These are phyloP conservation scores for Caerostris extrusa DNA, from an alignment of 1,140 invertebrate genomes.

Conservation along the genomic window DNA sequence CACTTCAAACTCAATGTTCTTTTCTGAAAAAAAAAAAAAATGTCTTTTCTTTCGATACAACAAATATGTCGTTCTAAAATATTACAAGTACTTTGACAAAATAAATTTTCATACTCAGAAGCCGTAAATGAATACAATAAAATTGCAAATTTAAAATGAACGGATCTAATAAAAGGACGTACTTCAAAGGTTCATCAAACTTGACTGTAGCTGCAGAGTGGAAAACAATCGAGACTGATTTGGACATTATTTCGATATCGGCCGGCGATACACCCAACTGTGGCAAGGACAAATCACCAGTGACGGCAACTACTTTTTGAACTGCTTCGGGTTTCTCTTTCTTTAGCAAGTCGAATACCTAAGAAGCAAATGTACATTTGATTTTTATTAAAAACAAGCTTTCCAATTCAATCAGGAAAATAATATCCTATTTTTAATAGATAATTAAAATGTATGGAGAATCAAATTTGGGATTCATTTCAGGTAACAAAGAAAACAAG, in stretches of 20 bases:
- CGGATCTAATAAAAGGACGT: constrained; percentile 55
- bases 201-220: constrained; percentile 99
- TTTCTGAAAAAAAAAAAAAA: too few species aligned
- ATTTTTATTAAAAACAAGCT: too few species aligned
- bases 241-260: constrained; percentile 88
- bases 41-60: too few species aligned
- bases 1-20: too few species aligned
- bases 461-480: too few species aligned
- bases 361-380: constrained; percentile 75
- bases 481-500: too few species aligned
- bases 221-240: constrained; percentile 94
- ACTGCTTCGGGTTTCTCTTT: constrained; percentile 87
- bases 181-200: constrained; percentile 97
- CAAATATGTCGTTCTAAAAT: too few species aligned
- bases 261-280: constrained; percentile 91
- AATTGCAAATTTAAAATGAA: neutral
- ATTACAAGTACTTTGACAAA: too few species aligned
- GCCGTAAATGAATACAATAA: neutral
- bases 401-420: too few species aligned
- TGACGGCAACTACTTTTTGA: constrained; percentile 92
- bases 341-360: constrained; percentile 91
- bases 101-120: too few species aligned
- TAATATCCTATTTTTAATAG: too few species aligned
- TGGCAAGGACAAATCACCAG: constrained; percentile 94
- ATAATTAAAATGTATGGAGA: too few species aligned